Base-by-base conservation (phyloP, 2,797 vertebrate genomes). In the Eurystomus glaucurus region DNA sequence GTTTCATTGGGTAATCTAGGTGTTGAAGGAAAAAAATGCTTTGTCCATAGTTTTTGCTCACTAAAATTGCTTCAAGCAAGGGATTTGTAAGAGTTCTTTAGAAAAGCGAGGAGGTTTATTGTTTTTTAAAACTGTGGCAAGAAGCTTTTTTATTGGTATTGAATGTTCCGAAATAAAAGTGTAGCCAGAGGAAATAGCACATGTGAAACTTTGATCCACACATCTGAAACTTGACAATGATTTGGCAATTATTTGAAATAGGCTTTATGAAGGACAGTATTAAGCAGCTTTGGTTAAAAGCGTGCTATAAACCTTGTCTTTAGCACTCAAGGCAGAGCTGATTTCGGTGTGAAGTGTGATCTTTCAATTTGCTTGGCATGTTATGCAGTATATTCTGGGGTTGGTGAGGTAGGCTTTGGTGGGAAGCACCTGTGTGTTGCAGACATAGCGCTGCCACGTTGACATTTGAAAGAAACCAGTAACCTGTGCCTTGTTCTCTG, bases 91-190 rank as follows among this genome's bases (percentile, higher is more conserved):
- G 55, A 76, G 14, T n/a, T 95, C 55, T 68, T 88, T 25, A 69
- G 68, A 83, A 54, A 77, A 83, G n/a, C 54, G 11, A 85, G 55
- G 43, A 14, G 6, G 9, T 84, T 84, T 86, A 41, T 84, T 88
- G 14, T 17, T 78, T 92, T 86, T 69, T 43, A 14, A 70, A 89
- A 69, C 21, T 76, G 58, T 95, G 77, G 72, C 70, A 79, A 86
- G 89, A 69, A 76, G 14, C 43, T 82, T 69, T 68, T 52, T 74
- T 89, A 66, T 68, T 90, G 85, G 46, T 83, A 21, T 91, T 85
- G 60, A 62, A 58, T 54, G 29, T 91, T 92, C 48, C 51, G 79
- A 88, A 93, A 84, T 68, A 86, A 76, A 95, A 91, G n/a, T 18
- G 21, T 83, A 68, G 64, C 89, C 75, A 80, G 64, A 89, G 71